These are phyloP conservation scores for Pogonognathellus flavescens DNA, from an alignment of 1,140 invertebrate genomes.

Conservation along the genomic window DNA sequence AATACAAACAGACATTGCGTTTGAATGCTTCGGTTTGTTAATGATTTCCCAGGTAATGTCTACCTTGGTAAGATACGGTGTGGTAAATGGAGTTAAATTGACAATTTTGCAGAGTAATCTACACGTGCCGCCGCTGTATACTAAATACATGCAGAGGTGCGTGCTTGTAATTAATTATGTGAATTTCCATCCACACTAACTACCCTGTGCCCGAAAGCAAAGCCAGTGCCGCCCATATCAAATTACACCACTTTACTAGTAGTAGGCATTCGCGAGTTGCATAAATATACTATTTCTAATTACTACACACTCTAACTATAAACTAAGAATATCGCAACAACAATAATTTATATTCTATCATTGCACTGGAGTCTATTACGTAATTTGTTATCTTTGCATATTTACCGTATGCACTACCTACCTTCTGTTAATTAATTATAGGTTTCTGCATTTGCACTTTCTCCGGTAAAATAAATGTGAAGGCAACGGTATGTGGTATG, in stretches of 20 bases:
- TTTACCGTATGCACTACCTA: no score
- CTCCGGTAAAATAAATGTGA: no score
- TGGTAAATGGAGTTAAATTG: conserved; percentile 31
- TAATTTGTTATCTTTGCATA: no score
- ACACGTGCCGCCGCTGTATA: not conserved
- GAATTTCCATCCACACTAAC: conserved; percentile 19
- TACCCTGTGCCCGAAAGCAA: not conserved
- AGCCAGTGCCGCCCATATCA: conserved; percentile 13
- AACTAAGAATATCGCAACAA: no score
- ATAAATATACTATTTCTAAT: not conserved
- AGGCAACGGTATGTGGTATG: no score
- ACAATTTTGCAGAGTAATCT: conserved; percentile 44
- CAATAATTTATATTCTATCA: no score
- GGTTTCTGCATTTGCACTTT: no score
- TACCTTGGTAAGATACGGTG: conserved; percentile 20
- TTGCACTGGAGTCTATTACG: no score
- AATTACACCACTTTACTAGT: not conserved
- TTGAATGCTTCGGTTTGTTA: not conserved
- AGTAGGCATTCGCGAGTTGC: not conserved
- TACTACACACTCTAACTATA: not conserved
- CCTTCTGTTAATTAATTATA: no score
- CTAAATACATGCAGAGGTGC: not conserved
- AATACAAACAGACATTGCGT: no score
- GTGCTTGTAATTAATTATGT: conserved; percentile 48
- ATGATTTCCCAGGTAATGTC: conserved; percentile 28